Percentiles rank a stretch among this genome's conserved stretches.
Evolutionary conservation across 92 coral and sea anemone species (phyloP).

Genomic region (Pocillopora grandis): DNA sequence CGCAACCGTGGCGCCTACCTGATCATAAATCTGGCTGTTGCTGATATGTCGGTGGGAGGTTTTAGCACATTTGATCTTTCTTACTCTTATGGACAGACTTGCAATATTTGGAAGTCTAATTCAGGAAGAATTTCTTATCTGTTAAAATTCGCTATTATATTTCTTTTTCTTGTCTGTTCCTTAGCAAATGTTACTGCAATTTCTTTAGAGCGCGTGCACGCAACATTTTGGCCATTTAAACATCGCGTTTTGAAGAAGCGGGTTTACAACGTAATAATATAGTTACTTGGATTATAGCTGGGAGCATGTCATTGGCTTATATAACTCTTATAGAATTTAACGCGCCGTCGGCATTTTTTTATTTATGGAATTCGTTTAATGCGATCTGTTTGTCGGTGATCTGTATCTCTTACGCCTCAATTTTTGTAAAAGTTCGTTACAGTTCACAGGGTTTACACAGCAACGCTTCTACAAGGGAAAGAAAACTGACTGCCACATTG

Average conservation of each 20-base stretch:
- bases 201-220: neutral
- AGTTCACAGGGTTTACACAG: too few species aligned
- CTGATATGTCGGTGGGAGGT: neutral
- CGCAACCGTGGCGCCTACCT: neutral
- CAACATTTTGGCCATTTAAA: neutral
- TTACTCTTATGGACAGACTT: neutral
- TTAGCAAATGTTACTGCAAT: neutral
- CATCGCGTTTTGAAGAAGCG: neutral
- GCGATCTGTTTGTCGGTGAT: too few species aligned
- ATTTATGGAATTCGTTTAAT: neutral
- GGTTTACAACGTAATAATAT: neutral
- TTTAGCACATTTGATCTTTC: neutral
- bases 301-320: neutral
- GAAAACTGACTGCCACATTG: slow-evolving; percentile 2
- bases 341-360: too few species aligned
- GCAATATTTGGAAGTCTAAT: neutral
- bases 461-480: neutral
- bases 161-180: neutral
- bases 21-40: neutral
- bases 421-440: too few species aligned
- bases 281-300: neutral
- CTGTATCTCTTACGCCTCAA: too few species aligned
- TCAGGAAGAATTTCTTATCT: neutral
- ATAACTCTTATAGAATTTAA: neutral
- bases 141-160: neutral